Conservation (phyloP, 2,888 invertebrate species). For the Ornithoptera alexandrae region DNA sequence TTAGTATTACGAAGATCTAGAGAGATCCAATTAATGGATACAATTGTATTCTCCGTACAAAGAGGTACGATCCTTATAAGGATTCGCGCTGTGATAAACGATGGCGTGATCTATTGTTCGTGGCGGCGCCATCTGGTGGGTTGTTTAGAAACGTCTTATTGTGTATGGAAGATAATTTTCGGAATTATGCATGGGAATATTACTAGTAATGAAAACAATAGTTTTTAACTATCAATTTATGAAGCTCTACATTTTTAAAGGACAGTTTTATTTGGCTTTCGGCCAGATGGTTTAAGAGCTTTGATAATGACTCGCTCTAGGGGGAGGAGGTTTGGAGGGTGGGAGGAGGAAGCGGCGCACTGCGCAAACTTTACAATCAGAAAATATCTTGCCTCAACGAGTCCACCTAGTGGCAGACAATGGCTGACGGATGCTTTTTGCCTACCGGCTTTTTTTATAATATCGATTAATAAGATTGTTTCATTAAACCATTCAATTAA, state of each 20-base stretch:
- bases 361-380: slow-evolving; percentile 14
- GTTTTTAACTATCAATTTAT: background rate
- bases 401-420: background rate
- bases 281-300: slow-evolving; percentile 9
- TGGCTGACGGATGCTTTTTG: slow-evolving; percentile 9
- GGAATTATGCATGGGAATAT: too few relatives aligned
- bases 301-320: background rate
- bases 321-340: background rate
- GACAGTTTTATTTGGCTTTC: background rate
- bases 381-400: background rate
- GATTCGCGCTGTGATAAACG: too few relatives aligned
- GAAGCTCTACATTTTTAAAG: background rate
- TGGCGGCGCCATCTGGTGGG: too few relatives aligned
- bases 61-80: too few relatives aligned
- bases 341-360: slow-evolving; percentile 1
- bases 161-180: too few relatives aligned
- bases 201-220: too few relatives aligned
- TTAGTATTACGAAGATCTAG: too few relatives aligned
- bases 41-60: too few relatives aligned
- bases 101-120: too few relatives aligned
- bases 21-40: too few relatives aligned
- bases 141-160: too few relatives aligned
- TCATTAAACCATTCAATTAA: background rate
- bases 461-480: background rate
- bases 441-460: background rate